A percentile compares a stretch with the other conserved stretches of the same genome.
Evolutionary conservation across 2,797 vertebrate species (phyloP).

Genomic region (Vipera ursinii): DNA sequence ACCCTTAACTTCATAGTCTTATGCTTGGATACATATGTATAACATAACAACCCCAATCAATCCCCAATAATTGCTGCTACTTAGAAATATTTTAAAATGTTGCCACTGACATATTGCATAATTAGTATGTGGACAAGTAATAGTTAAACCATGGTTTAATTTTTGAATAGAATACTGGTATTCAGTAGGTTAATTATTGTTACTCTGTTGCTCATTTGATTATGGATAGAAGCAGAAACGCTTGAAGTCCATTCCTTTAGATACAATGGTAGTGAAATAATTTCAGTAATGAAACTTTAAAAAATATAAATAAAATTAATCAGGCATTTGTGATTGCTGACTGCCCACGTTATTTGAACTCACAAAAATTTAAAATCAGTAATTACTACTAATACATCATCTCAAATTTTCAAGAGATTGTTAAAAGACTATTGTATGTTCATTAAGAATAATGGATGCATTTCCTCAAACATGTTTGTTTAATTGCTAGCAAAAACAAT

Average conservation of each 20-base stretch:
- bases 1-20: not conserved
- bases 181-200: not conserved
- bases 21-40: not conserved
- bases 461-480: not conserved
- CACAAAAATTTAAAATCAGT: not conserved
- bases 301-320: not conserved
- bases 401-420: not conserved
- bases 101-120: not conserved
- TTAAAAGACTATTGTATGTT: not conserved
- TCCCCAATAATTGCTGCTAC: not conserved
- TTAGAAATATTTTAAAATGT: not conserved
- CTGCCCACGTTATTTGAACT: not conserved
- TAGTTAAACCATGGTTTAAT: not conserved
- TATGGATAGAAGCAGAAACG: not conserved
- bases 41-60: not conserved
- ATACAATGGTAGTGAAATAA: not conserved
- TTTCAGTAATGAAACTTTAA: not conserved
- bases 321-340: not conserved
- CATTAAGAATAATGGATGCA: not conserved
- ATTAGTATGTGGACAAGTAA: not conserved
- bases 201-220: not conserved
- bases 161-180: not conserved
- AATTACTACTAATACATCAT: not conserved
- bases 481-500: not conserved
- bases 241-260: not conserved